A percentile compares a stretch with the other conserved stretches of the same genome.
phyloP scores from a whole-genome alignment of 2,888 invertebrate species.

The Archips xylosteana region DNA sequence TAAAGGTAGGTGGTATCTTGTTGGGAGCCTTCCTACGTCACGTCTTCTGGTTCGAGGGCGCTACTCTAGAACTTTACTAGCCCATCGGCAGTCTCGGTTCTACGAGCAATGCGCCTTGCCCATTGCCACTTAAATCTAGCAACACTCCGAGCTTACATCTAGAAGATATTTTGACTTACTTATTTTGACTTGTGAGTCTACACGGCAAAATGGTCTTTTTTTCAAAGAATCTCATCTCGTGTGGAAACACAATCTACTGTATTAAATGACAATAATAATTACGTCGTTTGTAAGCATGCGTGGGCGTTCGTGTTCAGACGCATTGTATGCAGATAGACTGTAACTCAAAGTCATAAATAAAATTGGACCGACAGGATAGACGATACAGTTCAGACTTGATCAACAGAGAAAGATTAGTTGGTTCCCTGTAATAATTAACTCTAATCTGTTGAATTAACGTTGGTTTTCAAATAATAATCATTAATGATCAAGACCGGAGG shows the following conservation, averaged over 20 bases:
- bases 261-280: slow-evolving; percentile 46
- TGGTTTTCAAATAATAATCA: neutral
- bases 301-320: slow-evolving; percentile 43
- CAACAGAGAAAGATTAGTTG: neutral
- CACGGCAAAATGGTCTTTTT: neutral
- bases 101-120: too few relatives aligned
- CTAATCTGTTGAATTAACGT: neutral
- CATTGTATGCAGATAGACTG: slow-evolving; percentile 49
- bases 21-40: too few relatives aligned
- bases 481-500: slow-evolving; percentile 3
- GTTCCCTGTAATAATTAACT: neutral
- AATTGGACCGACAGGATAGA: neutral
- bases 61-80: too few relatives aligned
- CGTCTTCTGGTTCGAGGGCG: too few relatives aligned
- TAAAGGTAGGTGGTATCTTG: too few relatives aligned
- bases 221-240: neutral
- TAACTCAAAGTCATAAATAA: neutral
- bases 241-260: slow-evolving; percentile 27
- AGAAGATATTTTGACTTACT: too few relatives aligned
- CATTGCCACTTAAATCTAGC: too few relatives aligned
- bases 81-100: too few relatives aligned
- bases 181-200: too few relatives aligned
- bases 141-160: too few relatives aligned
- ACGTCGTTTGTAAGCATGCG: slow-evolving; percentile 45
- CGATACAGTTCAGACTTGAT: neutral